Percentiles rank a stretch among this genome's conserved stretches.
These are phyloP conservation scores for Alethe castanea DNA, from an alignment of 2,113 vertebrate species.

Conservation along the genomic window DNA sequence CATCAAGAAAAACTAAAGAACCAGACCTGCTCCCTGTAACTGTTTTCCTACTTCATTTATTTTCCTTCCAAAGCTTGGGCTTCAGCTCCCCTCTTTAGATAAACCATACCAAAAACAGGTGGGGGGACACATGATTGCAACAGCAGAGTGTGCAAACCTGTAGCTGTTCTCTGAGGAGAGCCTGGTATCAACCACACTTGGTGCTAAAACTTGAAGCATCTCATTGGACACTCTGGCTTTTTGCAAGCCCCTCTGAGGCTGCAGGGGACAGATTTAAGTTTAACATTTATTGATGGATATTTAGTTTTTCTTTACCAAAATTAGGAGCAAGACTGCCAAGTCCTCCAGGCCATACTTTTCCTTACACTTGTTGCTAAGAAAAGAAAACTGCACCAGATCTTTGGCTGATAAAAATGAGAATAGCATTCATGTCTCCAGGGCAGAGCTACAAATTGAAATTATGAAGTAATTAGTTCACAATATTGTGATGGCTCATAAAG, in stretches of 20 bases:
- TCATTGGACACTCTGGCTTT: background rate
- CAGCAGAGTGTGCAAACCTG: background rate
- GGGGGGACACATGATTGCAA: rapidly evolving
- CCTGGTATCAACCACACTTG: rapidly evolving
- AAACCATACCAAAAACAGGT: background rate
- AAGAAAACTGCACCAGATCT: background rate
- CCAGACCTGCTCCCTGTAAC: background rate
- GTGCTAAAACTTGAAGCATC: background rate
- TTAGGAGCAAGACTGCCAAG: background rate
- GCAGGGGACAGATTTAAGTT: background rate
- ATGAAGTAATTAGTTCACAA: background rate
- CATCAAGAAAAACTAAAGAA: background rate
- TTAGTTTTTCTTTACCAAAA: background rate
- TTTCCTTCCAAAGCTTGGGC: background rate
- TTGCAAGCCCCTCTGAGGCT: background rate
- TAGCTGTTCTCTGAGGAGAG: background rate
- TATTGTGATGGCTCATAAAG: background rate
- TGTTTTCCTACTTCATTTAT: background rate
- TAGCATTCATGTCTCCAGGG: background rate
- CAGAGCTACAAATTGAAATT: background rate
- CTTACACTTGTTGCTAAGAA: background rate
- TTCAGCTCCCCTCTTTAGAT: background rate
- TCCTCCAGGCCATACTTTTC: background rate
- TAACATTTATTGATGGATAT: background rate
- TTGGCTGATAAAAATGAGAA: background rate